These are phyloP conservation scores for Dolichopus griseipennis DNA, from an alignment of 2,888 invertebrate genomes.

Conservation along the genomic window DNA sequence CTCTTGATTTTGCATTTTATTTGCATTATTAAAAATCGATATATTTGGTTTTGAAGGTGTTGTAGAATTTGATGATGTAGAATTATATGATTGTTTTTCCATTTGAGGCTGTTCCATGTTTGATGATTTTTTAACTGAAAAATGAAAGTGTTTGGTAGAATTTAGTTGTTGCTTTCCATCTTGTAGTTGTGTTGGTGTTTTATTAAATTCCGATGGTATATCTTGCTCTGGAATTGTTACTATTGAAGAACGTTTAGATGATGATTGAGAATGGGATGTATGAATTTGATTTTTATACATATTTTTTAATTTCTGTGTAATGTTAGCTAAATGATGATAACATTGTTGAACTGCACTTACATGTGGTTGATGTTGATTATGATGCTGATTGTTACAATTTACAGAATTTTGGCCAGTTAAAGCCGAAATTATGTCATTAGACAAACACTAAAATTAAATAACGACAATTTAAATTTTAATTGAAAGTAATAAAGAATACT, in stretches of 20 bases:
- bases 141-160: conserved; percentile 6
- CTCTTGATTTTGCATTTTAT: neutral
- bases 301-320: conserved; percentile 21
- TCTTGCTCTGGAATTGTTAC: neutral
- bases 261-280: conserved; percentile 9
- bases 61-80: neutral
- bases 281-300: conserved; percentile 21
- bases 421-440: neutral
- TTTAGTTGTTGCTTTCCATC: neutral
- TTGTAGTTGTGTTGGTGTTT: conserved; percentile 1
- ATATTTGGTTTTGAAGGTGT: neutral
- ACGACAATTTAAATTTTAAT: neutral
- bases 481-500: neutral
- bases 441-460: neutral
- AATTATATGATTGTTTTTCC: neutral
- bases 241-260: neutral
- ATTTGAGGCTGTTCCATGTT: neutral
- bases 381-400: conserved; percentile 1
- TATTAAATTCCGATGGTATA: neutral
- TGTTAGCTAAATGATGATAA: conserved; percentile 19
- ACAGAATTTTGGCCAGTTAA: neutral
- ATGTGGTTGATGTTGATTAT: neutral
- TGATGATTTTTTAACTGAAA: neutral
- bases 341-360: conserved; percentile 13
- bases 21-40: neutral